Evolutionary conservation across 1,140 invertebrate species (phyloP).

Genomic region (Temnothorax longispinosus): DNA sequence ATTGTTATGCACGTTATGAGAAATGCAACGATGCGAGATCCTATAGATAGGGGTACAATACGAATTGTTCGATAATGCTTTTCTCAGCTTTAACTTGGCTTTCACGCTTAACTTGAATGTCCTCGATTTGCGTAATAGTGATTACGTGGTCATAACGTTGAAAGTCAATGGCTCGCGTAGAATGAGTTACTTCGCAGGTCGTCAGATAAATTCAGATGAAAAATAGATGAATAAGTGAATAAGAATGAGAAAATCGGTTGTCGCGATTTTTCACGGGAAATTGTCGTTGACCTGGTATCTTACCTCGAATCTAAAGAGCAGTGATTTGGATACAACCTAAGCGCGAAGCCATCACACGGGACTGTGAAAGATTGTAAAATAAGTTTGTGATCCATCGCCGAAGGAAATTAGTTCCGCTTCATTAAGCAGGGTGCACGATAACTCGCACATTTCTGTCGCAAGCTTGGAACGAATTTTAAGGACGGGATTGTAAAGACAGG

Average conservation of each 20-base stretch:
- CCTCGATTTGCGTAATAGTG: neutral
- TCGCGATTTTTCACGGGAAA: slow-evolving; percentile 23
- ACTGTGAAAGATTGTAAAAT: slow-evolving; percentile 42
- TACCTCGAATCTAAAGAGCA: neutral
- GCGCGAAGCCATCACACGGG: neutral
- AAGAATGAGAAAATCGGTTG: slow-evolving; percentile 20
- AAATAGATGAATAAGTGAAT: slow-evolving; percentile 39
- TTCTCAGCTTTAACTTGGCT: neutral
- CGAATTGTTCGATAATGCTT: slow-evolving; percentile 30
- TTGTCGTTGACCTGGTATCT: neutral
- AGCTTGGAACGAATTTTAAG: slow-evolving; percentile 28
- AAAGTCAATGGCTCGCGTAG: slow-evolving; percentile 47
- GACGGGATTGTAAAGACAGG: neutral
- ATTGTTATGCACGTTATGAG: slow-evolving; percentile 39
- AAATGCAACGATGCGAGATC: slow-evolving; percentile 5
- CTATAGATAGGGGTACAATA: neutral
- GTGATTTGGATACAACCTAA: slow-evolving; percentile 23
- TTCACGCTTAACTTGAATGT: neutral
- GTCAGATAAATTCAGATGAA: slow-evolving; percentile 54
- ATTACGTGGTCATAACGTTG: neutral
- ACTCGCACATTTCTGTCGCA: neutral
- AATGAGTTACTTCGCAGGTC: slow-evolving; percentile 10
- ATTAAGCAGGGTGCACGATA: slow-evolving; percentile 50
- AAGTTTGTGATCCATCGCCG: slow-evolving; percentile 56
- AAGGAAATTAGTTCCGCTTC: slow-evolving; percentile 59